phyloP scores from a whole-genome alignment of 2,113 vertebrate species.

The Alouatta palliata region DNA sequence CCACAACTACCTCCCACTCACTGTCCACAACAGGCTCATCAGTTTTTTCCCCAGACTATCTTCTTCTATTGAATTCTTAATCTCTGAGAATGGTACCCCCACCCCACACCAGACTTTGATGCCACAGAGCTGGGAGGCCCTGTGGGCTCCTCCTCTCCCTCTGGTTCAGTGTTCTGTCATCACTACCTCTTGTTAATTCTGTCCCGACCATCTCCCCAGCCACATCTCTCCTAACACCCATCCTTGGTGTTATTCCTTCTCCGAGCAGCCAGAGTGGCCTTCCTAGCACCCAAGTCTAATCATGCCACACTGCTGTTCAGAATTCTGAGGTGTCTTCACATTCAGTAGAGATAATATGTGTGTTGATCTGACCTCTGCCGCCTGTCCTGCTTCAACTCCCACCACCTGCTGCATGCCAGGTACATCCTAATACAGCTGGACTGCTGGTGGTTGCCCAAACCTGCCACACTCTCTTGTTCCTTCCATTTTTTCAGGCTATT shows the following conservation, averaged over 20 bases:
- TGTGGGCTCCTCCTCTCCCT: neutral
- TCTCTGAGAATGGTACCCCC: neutral
- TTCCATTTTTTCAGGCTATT: neutral
- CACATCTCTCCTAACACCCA: neutral
- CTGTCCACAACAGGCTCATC: neutral
- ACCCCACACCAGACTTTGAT: too few relatives aligned
- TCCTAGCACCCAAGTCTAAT: neutral
- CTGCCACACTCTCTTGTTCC: neutral
- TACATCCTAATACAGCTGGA: neutral
- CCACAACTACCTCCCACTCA: neutral
- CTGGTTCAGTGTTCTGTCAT: neutral
- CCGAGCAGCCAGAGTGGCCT: neutral
- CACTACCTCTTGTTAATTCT: neutral
- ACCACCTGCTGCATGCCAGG: too few relatives aligned
- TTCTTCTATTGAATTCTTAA: neutral
- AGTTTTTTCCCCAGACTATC: neutral
- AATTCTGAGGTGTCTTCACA: neutral
- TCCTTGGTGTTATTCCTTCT: too few relatives aligned
- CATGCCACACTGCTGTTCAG: fast-evolving
- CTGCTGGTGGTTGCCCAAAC: neutral
- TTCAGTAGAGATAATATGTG: neutral
- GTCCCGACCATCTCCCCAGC: neutral
- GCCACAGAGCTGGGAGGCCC: neutral
- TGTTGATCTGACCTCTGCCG: neutral
- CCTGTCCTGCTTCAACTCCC: neutral